These are phyloP conservation scores for Sabatieria punctata DNA, from an alignment of 2,888 invertebrate species.

Conservation along the genomic window DNA sequence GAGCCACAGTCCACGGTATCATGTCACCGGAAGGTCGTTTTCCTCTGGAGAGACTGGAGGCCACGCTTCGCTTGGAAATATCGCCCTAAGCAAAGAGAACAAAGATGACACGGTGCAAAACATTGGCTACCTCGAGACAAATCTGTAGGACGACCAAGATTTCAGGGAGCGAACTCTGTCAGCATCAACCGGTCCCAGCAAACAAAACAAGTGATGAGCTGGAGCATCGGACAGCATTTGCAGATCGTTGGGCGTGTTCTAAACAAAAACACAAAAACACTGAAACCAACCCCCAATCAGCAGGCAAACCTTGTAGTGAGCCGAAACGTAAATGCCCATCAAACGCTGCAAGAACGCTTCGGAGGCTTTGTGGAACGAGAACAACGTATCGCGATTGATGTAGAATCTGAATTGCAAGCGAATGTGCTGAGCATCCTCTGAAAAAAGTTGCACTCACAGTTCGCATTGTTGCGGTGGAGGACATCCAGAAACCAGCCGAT, in stretches of 20 bases:
- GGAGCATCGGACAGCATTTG: constrained; percentile 97
- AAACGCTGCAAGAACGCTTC: constrained; percentile 69
- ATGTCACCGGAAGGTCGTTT: constrained; percentile 84
- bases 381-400: constrained; percentile 64
- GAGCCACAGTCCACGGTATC: constrained; percentile 94
- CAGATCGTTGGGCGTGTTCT: constrained; percentile 94
- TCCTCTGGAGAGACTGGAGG: constrained; percentile 62
- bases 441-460: constrained; percentile 51
- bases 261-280: constrained; percentile 20
- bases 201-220: constrained; percentile 86
- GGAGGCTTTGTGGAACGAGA: constrained; percentile 77
- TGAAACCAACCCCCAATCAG: too few species aligned
- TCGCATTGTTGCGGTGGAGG: constrained; percentile 77
- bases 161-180: constrained; percentile 51
- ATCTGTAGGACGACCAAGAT: constrained; percentile 78
- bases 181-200: constrained; percentile 74
- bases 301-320: constrained; percentile 96
- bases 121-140: too few species aligned
- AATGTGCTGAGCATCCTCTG: too few species aligned
- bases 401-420: constrained; percentile 32
- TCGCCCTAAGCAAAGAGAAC: too few species aligned
- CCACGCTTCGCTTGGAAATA: constrained; percentile 48
- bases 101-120: too few species aligned
- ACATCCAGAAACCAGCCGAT: constrained; percentile 45
- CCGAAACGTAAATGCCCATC: constrained; percentile 82